Evolutionary conservation across 2,797 vertebrate species (phyloP).

Genomic region (Bradypodion ventrale): DNA sequence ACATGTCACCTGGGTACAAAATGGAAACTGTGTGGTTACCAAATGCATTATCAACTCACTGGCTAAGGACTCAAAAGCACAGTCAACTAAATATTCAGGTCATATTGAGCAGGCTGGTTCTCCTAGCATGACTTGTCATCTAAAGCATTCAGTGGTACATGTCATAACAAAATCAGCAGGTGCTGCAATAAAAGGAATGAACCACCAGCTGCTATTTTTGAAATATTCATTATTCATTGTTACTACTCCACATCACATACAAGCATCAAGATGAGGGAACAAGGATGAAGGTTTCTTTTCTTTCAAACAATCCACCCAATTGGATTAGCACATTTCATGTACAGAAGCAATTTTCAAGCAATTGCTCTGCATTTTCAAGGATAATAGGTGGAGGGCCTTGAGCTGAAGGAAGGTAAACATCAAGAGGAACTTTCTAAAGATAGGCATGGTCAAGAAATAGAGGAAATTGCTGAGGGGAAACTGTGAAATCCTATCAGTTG

Average conservation of each 20-base stretch:
- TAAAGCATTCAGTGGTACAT: constrained; percentile 31
- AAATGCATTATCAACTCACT: constrained; percentile 9
- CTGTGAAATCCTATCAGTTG: constrained; percentile 13
- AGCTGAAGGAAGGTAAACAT: background rate
- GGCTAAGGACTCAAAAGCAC: constrained; percentile 8
- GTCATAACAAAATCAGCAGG: constrained; percentile 14
- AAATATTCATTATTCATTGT: constrained; percentile 43
- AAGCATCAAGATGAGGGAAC: background rate
- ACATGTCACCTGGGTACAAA: background rate
- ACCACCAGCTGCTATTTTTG: constrained; percentile 12
- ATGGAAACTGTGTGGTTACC: constrained; percentile 23
- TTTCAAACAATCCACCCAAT: too few species aligned
- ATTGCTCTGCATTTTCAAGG: background rate
- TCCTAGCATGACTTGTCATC: constrained; percentile 22
- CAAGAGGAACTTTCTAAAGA: constrained; percentile 4
- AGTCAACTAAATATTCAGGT: constrained; percentile 1
- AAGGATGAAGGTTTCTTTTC: background rate
- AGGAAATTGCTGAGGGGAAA: background rate
- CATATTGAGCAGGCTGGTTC: background rate
- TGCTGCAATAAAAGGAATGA: constrained; percentile 41
- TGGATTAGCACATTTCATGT: constrained; percentile 7
- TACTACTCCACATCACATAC: background rate
- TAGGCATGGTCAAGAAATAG: background rate
- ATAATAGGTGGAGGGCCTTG: background rate
- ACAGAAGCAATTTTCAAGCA: background rate